These are phyloP conservation scores for Hydra vulgaris DNA, from an alignment of 30 jellyfish, hydroid and myxozoan genomes.

Conservation along the genomic window DNA sequence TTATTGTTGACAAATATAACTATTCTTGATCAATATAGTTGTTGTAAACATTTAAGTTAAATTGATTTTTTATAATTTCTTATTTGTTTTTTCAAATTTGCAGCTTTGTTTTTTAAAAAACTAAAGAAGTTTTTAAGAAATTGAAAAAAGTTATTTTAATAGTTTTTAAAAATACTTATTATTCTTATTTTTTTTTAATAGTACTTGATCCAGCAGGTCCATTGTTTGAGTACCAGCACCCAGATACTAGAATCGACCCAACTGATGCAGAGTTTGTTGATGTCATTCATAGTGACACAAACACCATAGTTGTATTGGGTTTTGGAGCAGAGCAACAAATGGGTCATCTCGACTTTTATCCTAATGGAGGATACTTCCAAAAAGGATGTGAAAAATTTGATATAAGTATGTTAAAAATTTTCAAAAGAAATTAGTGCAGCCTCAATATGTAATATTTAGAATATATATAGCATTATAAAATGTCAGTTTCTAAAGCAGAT, in stretches of 20 bases:
- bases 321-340: constrained; percentile 50
- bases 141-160: too few relatives aligned
- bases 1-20: too few relatives aligned
- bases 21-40: too few relatives aligned
- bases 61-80: too few relatives aligned
- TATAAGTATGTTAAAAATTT: constrained; percentile 41
- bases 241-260: constrained; percentile 81
- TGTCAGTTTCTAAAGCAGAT: constrained; percentile 43
- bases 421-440: too few relatives aligned
- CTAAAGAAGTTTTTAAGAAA: too few relatives aligned
- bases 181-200: background rate
- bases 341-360: constrained; percentile 85
- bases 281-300: constrained; percentile 74
- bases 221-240: constrained; percentile 58
- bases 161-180: too few relatives aligned
- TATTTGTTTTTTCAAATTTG: too few relatives aligned
- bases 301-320: constrained; percentile 40
- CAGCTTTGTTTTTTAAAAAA: too few relatives aligned
- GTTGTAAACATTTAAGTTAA: too few relatives aligned
- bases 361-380: constrained; percentile 79
- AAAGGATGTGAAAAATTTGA: constrained; percentile 54
- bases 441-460: too few relatives aligned
- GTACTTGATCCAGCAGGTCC: constrained; percentile 95
- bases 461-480: too few relatives aligned
- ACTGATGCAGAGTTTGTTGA: constrained; percentile 87